These are phyloP conservation scores for Tenthredo amoena DNA, from an alignment of 2,888 invertebrate species.

Conservation along the genomic window DNA sequence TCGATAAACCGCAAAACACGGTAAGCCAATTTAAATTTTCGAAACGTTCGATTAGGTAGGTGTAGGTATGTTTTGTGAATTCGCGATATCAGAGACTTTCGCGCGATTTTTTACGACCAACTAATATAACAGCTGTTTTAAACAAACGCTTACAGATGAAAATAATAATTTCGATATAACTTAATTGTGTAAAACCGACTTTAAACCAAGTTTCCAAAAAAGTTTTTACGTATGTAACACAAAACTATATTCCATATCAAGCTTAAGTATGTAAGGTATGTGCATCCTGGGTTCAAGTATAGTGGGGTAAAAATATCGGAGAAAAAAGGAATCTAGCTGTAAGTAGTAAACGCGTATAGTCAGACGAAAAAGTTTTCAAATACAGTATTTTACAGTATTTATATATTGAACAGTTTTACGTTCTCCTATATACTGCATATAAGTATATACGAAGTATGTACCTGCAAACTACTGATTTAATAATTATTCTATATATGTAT, in stretches of 20 bases:
- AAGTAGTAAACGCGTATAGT: slow-evolving; percentile 2
- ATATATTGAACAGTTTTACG: neutral
- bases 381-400: neutral
- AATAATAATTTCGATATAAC: no score
- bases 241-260: neutral
- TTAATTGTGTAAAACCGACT: no score
- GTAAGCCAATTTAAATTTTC: neutral
- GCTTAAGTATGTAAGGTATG: neutral
- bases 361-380: neutral
- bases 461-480: no score
- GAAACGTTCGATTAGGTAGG: neutral
- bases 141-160: no score
- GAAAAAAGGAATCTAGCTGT: neutral
- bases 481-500: no score
- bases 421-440: no score
- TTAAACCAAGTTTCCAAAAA: neutral
- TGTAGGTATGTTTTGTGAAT: neutral
- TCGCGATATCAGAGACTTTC: neutral
- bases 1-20: neutral
- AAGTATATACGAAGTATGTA: no score
- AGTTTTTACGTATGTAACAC: neutral
- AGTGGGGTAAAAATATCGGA: neutral
- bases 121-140: no score
- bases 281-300: neutral
- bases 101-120: no score